Evolutionary conservation across 2,113 vertebrate species (phyloP).

Genomic region (Mirounga angustirostris): DNA sequence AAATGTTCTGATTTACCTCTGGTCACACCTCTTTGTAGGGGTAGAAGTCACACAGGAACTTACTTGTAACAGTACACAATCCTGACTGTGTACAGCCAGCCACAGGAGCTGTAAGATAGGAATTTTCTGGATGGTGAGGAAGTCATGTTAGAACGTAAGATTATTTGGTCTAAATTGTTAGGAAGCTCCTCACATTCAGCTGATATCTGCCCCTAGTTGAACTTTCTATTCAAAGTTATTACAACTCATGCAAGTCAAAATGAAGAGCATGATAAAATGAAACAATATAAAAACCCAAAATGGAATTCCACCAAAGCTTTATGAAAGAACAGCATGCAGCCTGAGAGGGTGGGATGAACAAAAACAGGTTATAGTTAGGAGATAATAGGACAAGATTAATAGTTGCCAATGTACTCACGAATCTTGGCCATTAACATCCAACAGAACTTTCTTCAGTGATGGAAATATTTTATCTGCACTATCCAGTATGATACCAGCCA

Average conservation of each 20-base stretch:
- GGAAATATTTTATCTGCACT: neutral
- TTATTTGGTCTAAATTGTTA: slow-evolving; percentile 14
- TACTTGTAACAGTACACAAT: neutral
- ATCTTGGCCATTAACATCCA: neutral
- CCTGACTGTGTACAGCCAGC: neutral
- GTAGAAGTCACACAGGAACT: neutral
- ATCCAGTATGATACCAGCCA: neutral
- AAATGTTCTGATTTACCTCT: slow-evolving; percentile 8
- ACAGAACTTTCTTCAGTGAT: neutral
- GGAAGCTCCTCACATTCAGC: neutral
- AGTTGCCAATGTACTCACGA: neutral
- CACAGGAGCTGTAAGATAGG: neutral
- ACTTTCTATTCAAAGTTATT: neutral
- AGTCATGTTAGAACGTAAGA: neutral
- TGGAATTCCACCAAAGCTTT: neutral
- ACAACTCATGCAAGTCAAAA: neutral
- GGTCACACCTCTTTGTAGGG: neutral
- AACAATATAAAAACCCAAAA: neutral
- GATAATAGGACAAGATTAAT: neutral
- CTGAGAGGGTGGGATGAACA: neutral
- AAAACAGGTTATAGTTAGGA: neutral
- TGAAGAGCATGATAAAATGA: neutral
- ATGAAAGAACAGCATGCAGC: neutral
- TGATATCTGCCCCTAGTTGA: neutral
- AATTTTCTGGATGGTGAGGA: neutral